Evolutionary conservation across 2,113 vertebrate species (phyloP).

Genomic region (Percina caprodes): DNA sequence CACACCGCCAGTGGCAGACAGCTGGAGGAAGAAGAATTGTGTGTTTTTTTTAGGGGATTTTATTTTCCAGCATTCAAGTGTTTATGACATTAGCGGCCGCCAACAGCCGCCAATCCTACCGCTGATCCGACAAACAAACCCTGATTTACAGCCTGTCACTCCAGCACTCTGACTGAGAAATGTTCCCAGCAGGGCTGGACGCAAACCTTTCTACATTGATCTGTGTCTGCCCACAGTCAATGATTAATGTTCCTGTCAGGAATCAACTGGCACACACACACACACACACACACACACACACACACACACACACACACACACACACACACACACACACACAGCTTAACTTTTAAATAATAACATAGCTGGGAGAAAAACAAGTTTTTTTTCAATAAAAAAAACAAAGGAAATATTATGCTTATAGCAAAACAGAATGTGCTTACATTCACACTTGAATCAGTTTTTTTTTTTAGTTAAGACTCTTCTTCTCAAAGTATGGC

Average conservation of each 20-base stretch:
- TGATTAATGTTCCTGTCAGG: conserved; percentile 79
- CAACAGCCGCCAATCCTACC: conserved; percentile 54
- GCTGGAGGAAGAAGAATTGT: conserved; percentile 1
- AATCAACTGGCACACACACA: conserved; percentile 44
- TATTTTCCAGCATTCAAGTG: conserved; percentile 4
- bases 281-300: not conserved
- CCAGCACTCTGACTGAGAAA: conserved; percentile 63
- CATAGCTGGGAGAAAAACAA: conserved; percentile 20
- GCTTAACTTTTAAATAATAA: conserved; percentile 29
- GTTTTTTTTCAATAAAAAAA: conserved; percentile 26
- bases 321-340: conserved; percentile 7
- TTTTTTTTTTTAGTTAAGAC: not conserved
- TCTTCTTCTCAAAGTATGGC: not conserved
- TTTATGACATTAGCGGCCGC: conserved; percentile 51
- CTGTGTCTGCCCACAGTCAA: conserved; percentile 71
- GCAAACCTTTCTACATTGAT: conserved; percentile 75
- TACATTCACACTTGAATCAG: conserved; percentile 29
- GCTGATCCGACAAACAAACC: conserved; percentile 64
- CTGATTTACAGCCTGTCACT: conserved; percentile 79
- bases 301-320: conserved; percentile 20
- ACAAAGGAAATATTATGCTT: not conserved
- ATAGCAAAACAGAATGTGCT: conserved; percentile 4
- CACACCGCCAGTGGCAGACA: conserved; percentile 9
- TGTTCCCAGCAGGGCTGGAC: conserved; percentile 61
- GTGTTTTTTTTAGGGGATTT: conserved; percentile 28